Evolutionary conservation across 2,888 invertebrate species (phyloP), one percentile per base, ranked within the genome.

Genomic region (Zygothrica quintamaculata): DNA sequence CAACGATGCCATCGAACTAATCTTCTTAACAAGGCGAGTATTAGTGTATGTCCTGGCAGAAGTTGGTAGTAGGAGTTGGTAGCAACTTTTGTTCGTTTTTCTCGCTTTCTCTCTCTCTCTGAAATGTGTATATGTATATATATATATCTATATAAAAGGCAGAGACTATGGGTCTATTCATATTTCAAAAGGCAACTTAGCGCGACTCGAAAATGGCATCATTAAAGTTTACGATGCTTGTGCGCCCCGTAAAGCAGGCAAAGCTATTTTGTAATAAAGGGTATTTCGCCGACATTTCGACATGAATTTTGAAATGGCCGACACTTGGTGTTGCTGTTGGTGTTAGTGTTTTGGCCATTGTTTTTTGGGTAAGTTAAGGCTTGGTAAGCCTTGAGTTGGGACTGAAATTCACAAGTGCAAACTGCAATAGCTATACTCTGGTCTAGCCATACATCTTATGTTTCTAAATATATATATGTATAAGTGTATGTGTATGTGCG

Each of bases 131-230:
- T n/a, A n/a, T n/a, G n/a, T n/a, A n/a, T n/a, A n/a, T n/a, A n/a
- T n/a, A n/a, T n/a, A n/a, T n/a, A n/a, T 44, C 11, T 11, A 33
- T 33, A n/a, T 9, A 9, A 5, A 40, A 34, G 43, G 18, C 22
- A 22, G 18, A 2, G 4, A 1, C 16, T 37, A 0, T 12, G 56
- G 59, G 56, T 86, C 72, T 78, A 84, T 87, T 84, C 88, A 87
- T 82, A 87, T 87, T 87, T 84, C 82, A 84, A 82, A 84, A 82
- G 80, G 50, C 84, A 84, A 86, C 68, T 87, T 82, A 56, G 84
- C 77, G 72, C 82, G 77, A 65, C 82, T 80, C 71, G 48, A 79
- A 84, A 87, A 84, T 84, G 77, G 80, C 88, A 73, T 72, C 84
- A 88, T 84, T 84, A 84, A 88, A 88, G 75, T 86, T 88, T 88